These are phyloP conservation scores for Syrista parreyssii DNA, from an alignment of 2,888 invertebrate species.

Conservation along the genomic window DNA sequence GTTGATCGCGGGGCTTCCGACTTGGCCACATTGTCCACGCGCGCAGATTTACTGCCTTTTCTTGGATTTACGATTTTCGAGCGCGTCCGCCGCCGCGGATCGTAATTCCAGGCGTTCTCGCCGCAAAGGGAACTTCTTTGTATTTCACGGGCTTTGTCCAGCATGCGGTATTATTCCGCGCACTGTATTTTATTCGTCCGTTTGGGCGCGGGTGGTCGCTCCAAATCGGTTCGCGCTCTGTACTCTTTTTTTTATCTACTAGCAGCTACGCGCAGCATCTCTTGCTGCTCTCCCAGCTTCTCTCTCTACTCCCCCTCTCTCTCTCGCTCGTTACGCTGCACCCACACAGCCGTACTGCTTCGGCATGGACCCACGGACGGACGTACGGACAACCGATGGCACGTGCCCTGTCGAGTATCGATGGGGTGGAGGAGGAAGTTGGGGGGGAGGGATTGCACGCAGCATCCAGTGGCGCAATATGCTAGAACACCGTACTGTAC, in stretches of 20 bases:
- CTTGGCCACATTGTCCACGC: slow-evolving; percentile 41
- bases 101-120: not conserved
- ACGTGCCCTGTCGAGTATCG: slow-evolving; percentile 60
- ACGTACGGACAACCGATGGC: slow-evolving; percentile 60
- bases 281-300: not conserved
- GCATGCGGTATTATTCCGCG: not conserved
- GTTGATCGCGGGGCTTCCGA: slow-evolving; percentile 44
- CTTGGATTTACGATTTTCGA: slow-evolving; percentile 52
- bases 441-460: slow-evolving; percentile 47
- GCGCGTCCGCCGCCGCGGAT: slow-evolving; percentile 3
- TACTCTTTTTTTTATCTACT: no score
- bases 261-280: not conserved
- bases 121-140: slow-evolving; percentile 17
- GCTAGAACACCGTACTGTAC: slow-evolving; percentile 37
- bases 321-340: no score
- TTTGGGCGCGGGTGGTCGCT: slow-evolving; percentile 1
- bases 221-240: not conserved
- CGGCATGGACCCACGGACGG: no score
- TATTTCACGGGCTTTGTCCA: slow-evolving; percentile 7
- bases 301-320: no score
- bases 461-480: slow-evolving; percentile 44
- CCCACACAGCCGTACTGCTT: no score
- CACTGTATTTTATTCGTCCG: not conserved
- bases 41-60: slow-evolving; percentile 53
- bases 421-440: slow-evolving; percentile 29